These are phyloP conservation scores for Tipula helvola DNA, from an alignment of 2,888 invertebrate species.

Conservation along the genomic window DNA sequence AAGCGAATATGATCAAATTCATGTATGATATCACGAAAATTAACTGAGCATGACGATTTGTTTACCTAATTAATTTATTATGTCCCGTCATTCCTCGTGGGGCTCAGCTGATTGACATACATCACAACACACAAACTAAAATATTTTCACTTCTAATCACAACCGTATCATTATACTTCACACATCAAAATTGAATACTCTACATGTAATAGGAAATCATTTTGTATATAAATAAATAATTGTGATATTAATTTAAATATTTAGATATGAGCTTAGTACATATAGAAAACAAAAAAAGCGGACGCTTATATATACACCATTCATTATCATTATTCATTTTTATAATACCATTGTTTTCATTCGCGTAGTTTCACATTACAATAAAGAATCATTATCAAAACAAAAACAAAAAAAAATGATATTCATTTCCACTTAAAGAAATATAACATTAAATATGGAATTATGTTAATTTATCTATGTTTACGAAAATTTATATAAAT, in stretches of 20 bases:
- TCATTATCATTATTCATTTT: neutral
- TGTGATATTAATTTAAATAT: neutral
- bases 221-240: neutral
- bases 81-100: neutral
- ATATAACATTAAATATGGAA: neutral
- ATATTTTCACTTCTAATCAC: neutral
- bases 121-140: neutral
- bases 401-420: neutral
- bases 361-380: neutral
- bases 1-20: neutral
- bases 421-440: neutral
- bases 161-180: neutral
- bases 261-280: neutral
- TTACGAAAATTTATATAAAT: neutral
- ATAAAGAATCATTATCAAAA: neutral
- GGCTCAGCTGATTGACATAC: neutral
- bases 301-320: neutral
- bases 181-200: neutral
- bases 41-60: neutral
- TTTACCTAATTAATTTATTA: neutral
- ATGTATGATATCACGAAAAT: neutral
- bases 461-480: neutral
- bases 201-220: neutral
- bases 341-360: neutral
- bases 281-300: neutral